These are phyloP conservation scores for Nesometra sesokonis DNA, from an alignment of 35 echinoderm and acorn worm genomes.

Conservation along the genomic window DNA sequence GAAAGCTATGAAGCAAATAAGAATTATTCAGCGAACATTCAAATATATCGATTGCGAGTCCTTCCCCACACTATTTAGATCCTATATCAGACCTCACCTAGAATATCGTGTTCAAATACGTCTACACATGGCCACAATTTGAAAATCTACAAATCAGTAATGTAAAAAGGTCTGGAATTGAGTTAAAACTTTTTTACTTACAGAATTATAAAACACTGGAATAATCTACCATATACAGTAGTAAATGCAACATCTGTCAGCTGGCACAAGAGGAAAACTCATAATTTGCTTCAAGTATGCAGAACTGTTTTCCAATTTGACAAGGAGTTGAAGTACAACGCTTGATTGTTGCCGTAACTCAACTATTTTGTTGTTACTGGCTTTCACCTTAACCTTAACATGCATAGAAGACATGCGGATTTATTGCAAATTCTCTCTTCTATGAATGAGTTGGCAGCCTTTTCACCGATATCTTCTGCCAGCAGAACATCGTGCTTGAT, in stretches of 20 bases:
- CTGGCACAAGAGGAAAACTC: too few species aligned
- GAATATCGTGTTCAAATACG: too few species aligned
- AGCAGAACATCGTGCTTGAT: not conserved
- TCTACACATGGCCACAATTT: too few species aligned
- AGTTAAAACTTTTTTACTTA: too few species aligned
- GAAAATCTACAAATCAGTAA: too few species aligned
- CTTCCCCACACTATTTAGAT: too few species aligned
- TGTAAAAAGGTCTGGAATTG: too few species aligned
- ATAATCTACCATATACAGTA: too few species aligned
- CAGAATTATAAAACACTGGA: too few species aligned
- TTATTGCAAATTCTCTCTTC: not conserved
- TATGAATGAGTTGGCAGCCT: not conserved
- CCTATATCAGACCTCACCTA: too few species aligned
- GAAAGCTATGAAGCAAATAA: slow-evolving; percentile 12
- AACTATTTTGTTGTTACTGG: not conserved
- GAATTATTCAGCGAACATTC: not conserved
- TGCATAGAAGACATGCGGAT: not conserved
- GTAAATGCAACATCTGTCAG: too few species aligned
- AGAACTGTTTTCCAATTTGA: not conserved
- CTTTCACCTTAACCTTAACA: not conserved
- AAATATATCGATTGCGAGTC: not conserved
- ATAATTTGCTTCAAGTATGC: not conserved
- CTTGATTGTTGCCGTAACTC: not conserved
- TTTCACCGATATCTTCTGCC: not conserved
- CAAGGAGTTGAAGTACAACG: not conserved